Evolutionary conservation across 2,797 vertebrate genomes (phyloP), one percentile per base, ranked within the genome.

Genomic region (Diplodus sargus): DNA sequence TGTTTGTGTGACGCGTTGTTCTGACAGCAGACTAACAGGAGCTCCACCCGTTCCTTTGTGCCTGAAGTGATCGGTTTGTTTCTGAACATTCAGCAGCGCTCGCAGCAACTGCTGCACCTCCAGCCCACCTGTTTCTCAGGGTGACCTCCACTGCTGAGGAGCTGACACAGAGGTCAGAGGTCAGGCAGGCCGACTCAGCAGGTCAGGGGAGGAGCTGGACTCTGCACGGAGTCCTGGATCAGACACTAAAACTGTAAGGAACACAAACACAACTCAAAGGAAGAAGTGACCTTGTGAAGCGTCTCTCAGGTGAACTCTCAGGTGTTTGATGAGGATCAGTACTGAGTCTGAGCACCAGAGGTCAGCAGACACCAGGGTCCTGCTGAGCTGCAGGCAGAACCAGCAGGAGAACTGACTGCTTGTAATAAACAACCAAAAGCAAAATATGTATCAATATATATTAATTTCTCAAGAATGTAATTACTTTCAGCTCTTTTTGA

Each of bases 331-430:
- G 39, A 22, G 51, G 4, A 5, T 78, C 54, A 76, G 0, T 87
- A 59, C 70, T 15, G 3, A 17, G 68, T 48, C 7, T 63, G 76
- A 83, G 15, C 89, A 91, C 45, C 76, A 90, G 88, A 79, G 73
- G 87, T 59, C 91, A 89, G 74, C 81, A 76, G 71, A 2, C 80
- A 72, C 72, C 17, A 67, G 6, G 5, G 22, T 68, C n/a, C 34
- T 54, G 28, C 13, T 0, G 4, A 7, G 13, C 56, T 14, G 0
- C 18, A 12, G 14, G 67, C 1, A 30, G n/a, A 58, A 30, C 28
- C 25, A n/a, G 13, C 45, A 25, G 34, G 25, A 25, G 18, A 13
- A 5, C 2, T 48, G 11, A 7, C 18, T 25, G 43, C 43, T 23
- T 11, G 11, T 25, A 63, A 48, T 1, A 48, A 48, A 47, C 45